Evolutionary conservation across 2,113 vertebrate genomes (phyloP), one percentile per base, ranked within the genome.

Genomic region (Alligator sinensis): DNA sequence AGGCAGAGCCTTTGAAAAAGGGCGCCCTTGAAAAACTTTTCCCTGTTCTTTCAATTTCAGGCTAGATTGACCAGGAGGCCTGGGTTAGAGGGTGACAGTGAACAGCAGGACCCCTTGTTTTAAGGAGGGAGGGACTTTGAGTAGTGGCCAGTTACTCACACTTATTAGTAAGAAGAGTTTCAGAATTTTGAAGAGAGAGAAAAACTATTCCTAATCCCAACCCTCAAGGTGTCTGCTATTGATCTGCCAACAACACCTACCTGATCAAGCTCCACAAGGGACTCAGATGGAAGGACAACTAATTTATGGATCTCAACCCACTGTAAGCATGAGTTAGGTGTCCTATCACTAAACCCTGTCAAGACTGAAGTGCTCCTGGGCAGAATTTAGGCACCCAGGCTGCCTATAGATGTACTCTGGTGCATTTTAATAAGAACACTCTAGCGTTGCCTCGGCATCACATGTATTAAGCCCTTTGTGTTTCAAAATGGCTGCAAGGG

Each of bases 31-130:
- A 88, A 91, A 91, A 93, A 66, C 0, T 14, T 54, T 58, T 83
- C 5, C 88, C 38, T n/a, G 86, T 87, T 93, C 85, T 3, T 87
- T 86, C 77, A 82, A 34, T 13, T 93, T 96, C 94, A 95, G 92
- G 90, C 55, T 90, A 90, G 83, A 89, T 86, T 80, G 81, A 1
- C 25, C 86, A 86, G 87, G 75, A 62, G 38, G 21, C 34, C 14
- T 74, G 34, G 70, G 5, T 38, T 47, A 11, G 13, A 13, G 21
- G 34, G 21, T 74, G 70, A 3, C 27, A 68, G 70, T 74, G 77
- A 76, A 89, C 13, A 94, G 28, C 6, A 83, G 61, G 70, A 74
- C 1, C n/a, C 25, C 2, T 75, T 3, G 3, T 25, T 82, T 3
- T 34, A n/a, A 15, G 74, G 3, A 17, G 47, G 1, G 47, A 47